A percentile compares a stretch with the other conserved stretches of the same genome.
These are phyloP conservation scores for Athripsodes cinereus DNA, from an alignment of 2,888 invertebrate genomes.

Conservation along the genomic window DNA sequence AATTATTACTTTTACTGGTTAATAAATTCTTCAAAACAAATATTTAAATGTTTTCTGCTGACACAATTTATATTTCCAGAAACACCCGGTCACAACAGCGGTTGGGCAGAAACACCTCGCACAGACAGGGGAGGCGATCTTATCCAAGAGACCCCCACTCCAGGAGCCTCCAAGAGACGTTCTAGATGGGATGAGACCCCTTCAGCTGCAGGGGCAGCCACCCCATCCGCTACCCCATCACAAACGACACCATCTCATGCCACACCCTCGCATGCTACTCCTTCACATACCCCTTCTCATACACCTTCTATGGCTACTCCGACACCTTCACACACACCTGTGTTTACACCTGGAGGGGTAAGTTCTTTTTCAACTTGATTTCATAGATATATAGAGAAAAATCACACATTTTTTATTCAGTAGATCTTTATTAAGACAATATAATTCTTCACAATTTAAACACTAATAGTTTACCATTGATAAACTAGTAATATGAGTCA, in stretches of 20 bases:
- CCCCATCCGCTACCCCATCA: conserved; percentile 63
- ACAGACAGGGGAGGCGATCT: conserved; percentile 81
- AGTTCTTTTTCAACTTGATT: too few relatives aligned
- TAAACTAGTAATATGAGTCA: too few relatives aligned
- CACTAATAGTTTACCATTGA: too few relatives aligned
- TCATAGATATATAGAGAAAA: too few relatives aligned
- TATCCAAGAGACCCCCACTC: conserved; percentile 89
- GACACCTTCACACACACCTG: conserved; percentile 52
- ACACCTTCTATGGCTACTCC: conserved; percentile 47
- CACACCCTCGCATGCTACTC: conserved; percentile 63
- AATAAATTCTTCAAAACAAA: too few relatives aligned
- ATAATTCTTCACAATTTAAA: too few relatives aligned
- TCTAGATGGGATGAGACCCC: conserved; percentile 99
- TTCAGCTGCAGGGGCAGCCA: conserved; percentile 66
- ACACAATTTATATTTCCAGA: conserved; percentile 49
- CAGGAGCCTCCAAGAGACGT: conserved; percentile 88
- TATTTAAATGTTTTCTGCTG: too few relatives aligned
- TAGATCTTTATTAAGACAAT: too few relatives aligned
- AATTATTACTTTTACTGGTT: too few relatives aligned
- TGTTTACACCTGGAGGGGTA: conserved; percentile 76
- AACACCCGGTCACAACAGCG: conserved; percentile 92
- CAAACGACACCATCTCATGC: conserved; percentile 69
- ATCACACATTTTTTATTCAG: too few relatives aligned
- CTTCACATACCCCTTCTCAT: conserved; percentile 55
- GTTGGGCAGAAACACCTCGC: conserved; percentile 99